Evolutionary conservation across 1,140 invertebrate species (phyloP).

Genomic region (Drosophila navojoa): DNA sequence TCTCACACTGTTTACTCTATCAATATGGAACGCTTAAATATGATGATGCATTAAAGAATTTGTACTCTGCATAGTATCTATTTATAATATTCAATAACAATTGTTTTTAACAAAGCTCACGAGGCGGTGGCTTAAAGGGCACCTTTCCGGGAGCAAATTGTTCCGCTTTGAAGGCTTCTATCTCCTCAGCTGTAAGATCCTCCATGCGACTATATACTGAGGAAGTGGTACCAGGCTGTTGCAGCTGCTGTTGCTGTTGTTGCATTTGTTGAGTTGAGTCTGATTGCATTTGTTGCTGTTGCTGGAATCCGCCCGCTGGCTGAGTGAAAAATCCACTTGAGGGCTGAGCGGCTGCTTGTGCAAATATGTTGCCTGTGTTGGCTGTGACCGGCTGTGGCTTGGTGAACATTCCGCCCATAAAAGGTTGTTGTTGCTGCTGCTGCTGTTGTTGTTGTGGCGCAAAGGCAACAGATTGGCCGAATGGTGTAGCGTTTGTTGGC

Average conservation of each 20-base stretch:
- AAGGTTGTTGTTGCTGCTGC: not conserved
- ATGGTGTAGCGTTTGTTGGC: constrained; percentile 41
- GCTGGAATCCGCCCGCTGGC: constrained; percentile 25
- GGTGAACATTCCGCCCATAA: not conserved
- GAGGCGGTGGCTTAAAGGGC: constrained; percentile 72
- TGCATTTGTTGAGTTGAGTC: constrained; percentile 23
- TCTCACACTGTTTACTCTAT: constrained; percentile 86
- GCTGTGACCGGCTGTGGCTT: constrained; percentile 16
- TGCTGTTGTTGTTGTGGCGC: constrained; percentile 36
- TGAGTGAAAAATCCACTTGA: constrained; percentile 48
- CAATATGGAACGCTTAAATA: constrained; percentile 86
- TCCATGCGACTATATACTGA: constrained; percentile 64
- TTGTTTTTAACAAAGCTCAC: constrained; percentile 58
- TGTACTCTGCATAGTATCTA: not conserved
- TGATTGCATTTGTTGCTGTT: constrained; percentile 27
- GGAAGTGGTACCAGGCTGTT: not conserved
- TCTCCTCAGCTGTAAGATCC: constrained; percentile 64
- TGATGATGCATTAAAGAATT: constrained; percentile 84
- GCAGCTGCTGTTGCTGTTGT: constrained; percentile 33
- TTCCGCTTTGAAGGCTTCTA: constrained; percentile 75
- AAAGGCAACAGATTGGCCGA: constrained; percentile 46
- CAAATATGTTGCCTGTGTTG: constrained; percentile 37
- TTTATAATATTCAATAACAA: constrained; percentile 10
- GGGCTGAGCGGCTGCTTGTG: constrained; percentile 29
- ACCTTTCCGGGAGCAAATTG: constrained; percentile 64